Base-by-base conservation (phyloP, 2,113 vertebrate species). In the Puffinus mauretanicus region DNA sequence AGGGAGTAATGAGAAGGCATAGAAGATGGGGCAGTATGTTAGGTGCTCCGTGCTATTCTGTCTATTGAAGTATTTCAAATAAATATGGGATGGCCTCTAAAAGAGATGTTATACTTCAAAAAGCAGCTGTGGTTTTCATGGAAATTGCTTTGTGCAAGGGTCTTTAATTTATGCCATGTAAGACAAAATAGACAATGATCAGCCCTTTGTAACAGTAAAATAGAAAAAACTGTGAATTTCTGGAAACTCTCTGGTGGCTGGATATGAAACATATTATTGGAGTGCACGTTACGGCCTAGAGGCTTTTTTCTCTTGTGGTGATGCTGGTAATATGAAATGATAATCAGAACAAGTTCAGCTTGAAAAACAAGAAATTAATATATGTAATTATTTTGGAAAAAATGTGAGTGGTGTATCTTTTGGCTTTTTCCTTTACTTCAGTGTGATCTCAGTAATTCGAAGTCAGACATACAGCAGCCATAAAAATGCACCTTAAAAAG, bases 201-300 rank as follows among this genome's bases (percentile, higher is more conserved):
- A 54, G 27, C 42, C 40, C 52, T 66, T 64, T 46, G 22, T 60
- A 42, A 40, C 5, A 32, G 38, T 58, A n/a, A 76, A 51, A 51
- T 2, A 52, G 67, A 79, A 49, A n/a, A 81, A 44, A 12, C 69
- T 77, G 24, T 34, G 54, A 19, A 38, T 62, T 73, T 40, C 54
- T 79, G 77, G 77, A 47, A 69, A 14, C 13, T 21, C 44, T 29
- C 16, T 25, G 65, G 36, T 81, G 58, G 32, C 27, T 82, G 71
- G 72, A 26, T 73, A 5, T 22, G 55, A 42, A 83, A 14, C 25
- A 2, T 9, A 1, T 32, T 40, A 7, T 36, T 36, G 55, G 42
- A 46, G 44, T 8, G 6, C 30, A 13, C 22, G 1, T 29, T 16
- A 9, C 0, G 1, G 40, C 38, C 34, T 20, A 8, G 40, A n/a